Evolutionary conservation across 1,140 invertebrate species (phyloP), one percentile per base, ranked within the genome.

Genomic region (Leptopilina clavipes): DNA sequence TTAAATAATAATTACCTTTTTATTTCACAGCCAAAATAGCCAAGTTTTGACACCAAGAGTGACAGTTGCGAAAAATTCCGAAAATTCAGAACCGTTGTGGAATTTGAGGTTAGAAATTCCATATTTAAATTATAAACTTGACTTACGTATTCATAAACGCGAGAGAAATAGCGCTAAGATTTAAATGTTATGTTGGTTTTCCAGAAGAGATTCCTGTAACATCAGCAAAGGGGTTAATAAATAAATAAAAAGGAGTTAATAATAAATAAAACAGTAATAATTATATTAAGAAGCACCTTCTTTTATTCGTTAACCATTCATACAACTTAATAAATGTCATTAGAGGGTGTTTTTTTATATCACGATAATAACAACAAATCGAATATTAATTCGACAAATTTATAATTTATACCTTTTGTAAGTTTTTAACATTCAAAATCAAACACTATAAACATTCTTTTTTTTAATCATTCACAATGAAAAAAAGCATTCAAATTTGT

Each of bases 241-340:
- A 31, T 31, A 3, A 31, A 31, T 31, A 31, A 31, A 31, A 31
- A 31, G 6, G 6, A 31, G 25, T n/a, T n/a, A n/a, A n/a, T n/a
- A n/a, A 31, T 31, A 31, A 31, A 31, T 31, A 31, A 31, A 40
- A 7, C 37, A 40, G 6, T 31, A 40, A 40, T 31, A 65, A n/a
- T 31, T 31, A 65, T 65, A 65, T 65, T 11, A 65, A 65, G 22
- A 37, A 65, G 59, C 59, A 65, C 59, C 59, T 14, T 31, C 19
- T 31, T 65, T 65, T 65, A 65, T 65, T 65, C 12, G 10, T 14
- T 65, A 2, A 65, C 25, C 12, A 65, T 31, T 1, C 25, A 37
- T 65, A 65, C 59, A 65, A 31, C 12, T 25, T 11, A 65, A 65
- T 11, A 65, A 65, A 65, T 65, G 25, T 14, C 22, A n/a, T 25